Evolutionary conservation across 2,113 vertebrate species (phyloP), one percentile per base, ranked within the genome.

Genomic region (Pangasianodon hypophthalmus): DNA sequence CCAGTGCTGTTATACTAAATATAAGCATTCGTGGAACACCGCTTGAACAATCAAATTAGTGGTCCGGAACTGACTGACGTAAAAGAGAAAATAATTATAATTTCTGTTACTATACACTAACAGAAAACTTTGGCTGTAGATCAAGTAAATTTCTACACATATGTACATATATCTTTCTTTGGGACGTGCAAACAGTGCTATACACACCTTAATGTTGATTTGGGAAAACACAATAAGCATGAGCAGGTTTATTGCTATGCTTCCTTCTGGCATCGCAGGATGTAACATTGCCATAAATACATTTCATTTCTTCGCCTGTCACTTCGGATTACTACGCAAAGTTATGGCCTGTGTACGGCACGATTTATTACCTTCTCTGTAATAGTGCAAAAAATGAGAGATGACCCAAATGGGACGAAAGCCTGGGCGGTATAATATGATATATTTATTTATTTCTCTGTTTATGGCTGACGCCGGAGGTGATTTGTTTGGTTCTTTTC

Each of bases 301-400:
- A 90, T 88, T 79, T 90, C 64, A 91, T 91, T 90, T 90, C 56
- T 87, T 73, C 29, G 6, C 48, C 54, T 90, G 88, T 90, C 91
- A 81, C 48, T 86, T 86, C 86, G 90, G 90, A 91, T 92, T 93
- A 92, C 87, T 84, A 48, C 26, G 37, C n/a, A 85, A 91, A 91
- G 62, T 92, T 90, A 92, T 85, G 80, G 87, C 84, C 64, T 75
- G 75, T 87, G 88, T 88, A 73, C 88, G 69, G 86, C 41, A 46
- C 69, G 88, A 90, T 92, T 91, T 90, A 90, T 92, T 85, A 88
- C 88, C 67, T 50, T 71, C 85, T 87, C 77, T 86, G 58, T 92
- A 88, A 90, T 90, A 91, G 88, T 37, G 82, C 21, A n/a, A 84
- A 81, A 90, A 85, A 92, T 90, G 89, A 90, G 82, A 93, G 86